These are phyloP conservation scores for Tapera naevia DNA, from an alignment of 2,797 vertebrate species.

Conservation along the genomic window DNA sequence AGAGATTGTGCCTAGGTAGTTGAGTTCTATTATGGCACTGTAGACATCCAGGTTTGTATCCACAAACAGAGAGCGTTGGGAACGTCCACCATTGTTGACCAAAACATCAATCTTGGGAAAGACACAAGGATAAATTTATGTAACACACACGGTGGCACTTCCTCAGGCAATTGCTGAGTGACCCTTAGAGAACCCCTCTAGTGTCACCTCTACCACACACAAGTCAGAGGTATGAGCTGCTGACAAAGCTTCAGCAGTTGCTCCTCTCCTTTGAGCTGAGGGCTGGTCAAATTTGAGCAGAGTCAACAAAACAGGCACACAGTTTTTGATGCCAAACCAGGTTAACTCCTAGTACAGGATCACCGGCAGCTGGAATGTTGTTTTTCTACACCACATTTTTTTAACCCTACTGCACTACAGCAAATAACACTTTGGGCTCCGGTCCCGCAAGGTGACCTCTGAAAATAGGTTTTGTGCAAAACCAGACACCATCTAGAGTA, in stretches of 20 bases:
- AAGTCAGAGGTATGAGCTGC: neutral
- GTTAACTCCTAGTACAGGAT: neutral
- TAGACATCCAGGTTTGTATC: conserved; percentile 87
- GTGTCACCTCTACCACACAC: neutral
- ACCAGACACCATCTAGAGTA: neutral
- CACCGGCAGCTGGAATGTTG: neutral
- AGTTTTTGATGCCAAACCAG: neutral
- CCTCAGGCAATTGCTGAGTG: neutral
- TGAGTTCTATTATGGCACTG: conserved; percentile 87
- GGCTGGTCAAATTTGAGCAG: neutral
- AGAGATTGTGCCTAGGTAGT: conserved; percentile 91
- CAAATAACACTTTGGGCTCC: neutral
- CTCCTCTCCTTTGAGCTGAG: neutral
- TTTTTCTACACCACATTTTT: no score
- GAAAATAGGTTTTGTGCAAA: neutral
- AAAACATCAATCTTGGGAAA: conserved; percentile 87
- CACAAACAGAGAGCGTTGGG: conserved; percentile 86
- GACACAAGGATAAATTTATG: neutral
- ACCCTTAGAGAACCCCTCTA: no score
- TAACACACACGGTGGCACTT: neutral
- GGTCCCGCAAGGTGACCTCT: neutral
- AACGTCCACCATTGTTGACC: conserved; percentile 90
- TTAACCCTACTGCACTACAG: neutral
- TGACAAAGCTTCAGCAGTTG: neutral
- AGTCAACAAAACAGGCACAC: neutral